Evolutionary conservation across 2,888 invertebrate species (phyloP).

Genomic region (Ophion slaviceki): DNA sequence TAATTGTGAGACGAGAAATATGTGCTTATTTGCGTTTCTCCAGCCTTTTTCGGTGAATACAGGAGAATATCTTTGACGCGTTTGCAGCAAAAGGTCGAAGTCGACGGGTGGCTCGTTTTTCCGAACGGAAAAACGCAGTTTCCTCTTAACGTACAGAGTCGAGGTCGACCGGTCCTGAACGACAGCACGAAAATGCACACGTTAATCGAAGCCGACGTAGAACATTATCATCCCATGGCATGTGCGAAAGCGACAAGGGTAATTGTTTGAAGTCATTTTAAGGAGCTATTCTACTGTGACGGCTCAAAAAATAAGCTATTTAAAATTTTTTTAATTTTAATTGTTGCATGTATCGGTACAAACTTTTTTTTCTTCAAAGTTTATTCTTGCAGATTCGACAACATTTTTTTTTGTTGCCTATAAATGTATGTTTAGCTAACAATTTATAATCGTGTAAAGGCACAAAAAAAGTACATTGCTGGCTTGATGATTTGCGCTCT

Average conservation of each 20-base stretch:
- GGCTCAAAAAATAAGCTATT: too few relatives aligned
- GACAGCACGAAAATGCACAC: constrained; percentile 79
- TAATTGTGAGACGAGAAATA: background rate
- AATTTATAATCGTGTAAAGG: too few relatives aligned
- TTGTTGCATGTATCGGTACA: too few relatives aligned
- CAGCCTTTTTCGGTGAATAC: background rate
- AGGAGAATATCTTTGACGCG: constrained; percentile 17
- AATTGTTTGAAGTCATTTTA: constrained; percentile 43
- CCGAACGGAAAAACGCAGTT: constrained; percentile 80
- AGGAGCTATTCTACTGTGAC: too few relatives aligned
- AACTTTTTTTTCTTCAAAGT: too few relatives aligned
- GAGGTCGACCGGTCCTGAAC: constrained; percentile 70
- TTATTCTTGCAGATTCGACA: too few relatives aligned
- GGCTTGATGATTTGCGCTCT: too few relatives aligned
- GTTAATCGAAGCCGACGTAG: constrained; percentile 81
- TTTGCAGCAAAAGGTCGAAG: constrained; percentile 83
- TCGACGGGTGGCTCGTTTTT: constrained; percentile 83
- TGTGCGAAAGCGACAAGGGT: constrained; percentile 79
- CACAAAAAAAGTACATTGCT: too few relatives aligned
- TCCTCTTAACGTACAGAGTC: constrained; percentile 80
- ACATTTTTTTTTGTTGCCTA: too few relatives aligned
- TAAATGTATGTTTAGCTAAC: too few relatives aligned
- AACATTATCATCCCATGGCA: constrained; percentile 75
- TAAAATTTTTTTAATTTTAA: too few relatives aligned
- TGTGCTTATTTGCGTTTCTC: background rate